Conservation (phyloP, 2,797 vertebrate species). For the Avahi laniger region DNA sequence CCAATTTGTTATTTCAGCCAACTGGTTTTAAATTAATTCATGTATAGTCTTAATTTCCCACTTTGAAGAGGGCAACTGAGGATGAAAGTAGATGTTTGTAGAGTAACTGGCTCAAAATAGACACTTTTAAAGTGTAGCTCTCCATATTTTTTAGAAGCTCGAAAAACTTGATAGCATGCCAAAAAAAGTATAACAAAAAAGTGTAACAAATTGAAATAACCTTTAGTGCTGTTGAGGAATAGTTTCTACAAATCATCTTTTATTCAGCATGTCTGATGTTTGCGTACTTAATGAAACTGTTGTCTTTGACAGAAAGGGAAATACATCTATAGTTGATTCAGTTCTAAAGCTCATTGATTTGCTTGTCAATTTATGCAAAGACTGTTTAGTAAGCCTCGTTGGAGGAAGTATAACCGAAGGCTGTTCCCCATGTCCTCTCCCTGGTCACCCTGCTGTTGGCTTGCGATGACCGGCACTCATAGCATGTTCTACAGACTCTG, state of each 20-base stretch:
- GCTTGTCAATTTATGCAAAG: not conserved
- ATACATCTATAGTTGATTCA: not conserved
- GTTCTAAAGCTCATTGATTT: not conserved
- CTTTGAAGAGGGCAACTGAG: not conserved
- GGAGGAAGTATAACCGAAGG: not conserved
- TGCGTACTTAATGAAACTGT: not conserved
- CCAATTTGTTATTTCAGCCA: not conserved
- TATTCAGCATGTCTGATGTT: not conserved
- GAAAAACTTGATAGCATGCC: not conserved
- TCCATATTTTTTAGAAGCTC: not conserved
- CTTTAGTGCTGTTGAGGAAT: not conserved
- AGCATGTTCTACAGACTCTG: not conserved
- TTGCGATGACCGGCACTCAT: not conserved
- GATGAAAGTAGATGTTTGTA: not conserved
- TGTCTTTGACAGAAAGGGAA: not conserved
- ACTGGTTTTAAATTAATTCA: not conserved
- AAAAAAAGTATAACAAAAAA: not conserved
- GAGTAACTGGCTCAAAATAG: not conserved
- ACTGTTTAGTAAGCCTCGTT: not conserved
- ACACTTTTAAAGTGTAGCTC: not conserved
- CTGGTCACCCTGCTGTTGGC: not conserved
- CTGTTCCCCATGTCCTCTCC: not conserved
- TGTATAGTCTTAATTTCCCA: not conserved
- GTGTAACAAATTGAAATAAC: conserved; percentile 32
- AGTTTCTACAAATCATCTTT: not conserved